Evolutionary conservation across 2,888 invertebrate genomes (phyloP), one percentile per base, ranked within the genome.

Genomic region (Xanthia togata): DNA sequence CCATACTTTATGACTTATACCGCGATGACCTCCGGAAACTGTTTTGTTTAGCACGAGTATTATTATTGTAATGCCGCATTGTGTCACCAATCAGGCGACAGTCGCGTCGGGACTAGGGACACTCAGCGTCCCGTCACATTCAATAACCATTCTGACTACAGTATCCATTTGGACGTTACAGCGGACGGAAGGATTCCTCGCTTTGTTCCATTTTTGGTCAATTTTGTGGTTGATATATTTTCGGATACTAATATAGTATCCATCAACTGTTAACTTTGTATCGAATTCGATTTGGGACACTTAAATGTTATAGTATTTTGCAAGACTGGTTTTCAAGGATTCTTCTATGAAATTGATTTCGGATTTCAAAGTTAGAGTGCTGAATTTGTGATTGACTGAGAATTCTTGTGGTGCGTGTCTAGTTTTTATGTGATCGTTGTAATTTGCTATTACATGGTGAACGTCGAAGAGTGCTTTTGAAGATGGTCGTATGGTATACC

Each of bases 21-120:
- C 85, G 84, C 80, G 63, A 78, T 72, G 38, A n/a, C 68, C 92
- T 88, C 92, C 94, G 95, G 95, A 95, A 93, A 92, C 90, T 90
- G 91, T 91, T 84, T 91, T 90, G 92, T 92, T 91, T 88, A 79
- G 90, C 90, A 88, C 87, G 86, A 89, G 90, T 91, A 94, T 95
- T 95, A 95, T 94, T 93, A 94, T 95, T 94, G 88, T 93, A 92
- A 95, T 94, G 92, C 91, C 84, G 90, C 90, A 92, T 92, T 93
- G 93, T 93, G 90, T 91, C 90, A 83, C 84, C 83, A 73, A 82
- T 82, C 80, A 47, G 79, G 74, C 71, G 73, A 73, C 70, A 64
- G 82, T 59, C 74, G 76, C 71, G 73, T 70, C 76, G 76, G 85
- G 78, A 75, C 74, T 38, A 79, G 73, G 87, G 78, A 72, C 79